Evolutionary conservation across 2,888 invertebrate species (phyloP).

Genomic region (Exocentrus adspersus): DNA sequence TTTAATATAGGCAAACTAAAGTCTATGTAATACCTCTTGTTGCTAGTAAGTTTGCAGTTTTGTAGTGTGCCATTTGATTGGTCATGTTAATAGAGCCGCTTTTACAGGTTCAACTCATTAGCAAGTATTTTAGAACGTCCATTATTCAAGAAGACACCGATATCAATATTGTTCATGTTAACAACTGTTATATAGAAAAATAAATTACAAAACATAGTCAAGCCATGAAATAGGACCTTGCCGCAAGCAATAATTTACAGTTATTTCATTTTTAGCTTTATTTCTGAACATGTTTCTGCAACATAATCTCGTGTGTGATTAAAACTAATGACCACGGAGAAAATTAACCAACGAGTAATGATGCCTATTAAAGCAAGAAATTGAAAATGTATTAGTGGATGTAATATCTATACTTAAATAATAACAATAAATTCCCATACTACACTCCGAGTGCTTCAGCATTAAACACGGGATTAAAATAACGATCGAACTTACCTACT

Average conservation of each 20-base stretch:
- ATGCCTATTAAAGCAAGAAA: slow-evolving; percentile 20
- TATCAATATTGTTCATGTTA: no score
- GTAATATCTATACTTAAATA: slow-evolving; percentile 22
- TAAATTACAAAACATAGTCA: no score
- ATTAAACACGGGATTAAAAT: slow-evolving; percentile 18
- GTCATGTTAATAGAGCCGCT: no score
- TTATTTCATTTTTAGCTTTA: background rate
- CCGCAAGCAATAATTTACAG: background rate
- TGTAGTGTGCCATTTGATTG: no score
- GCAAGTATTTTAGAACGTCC: no score
- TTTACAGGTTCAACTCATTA: no score
- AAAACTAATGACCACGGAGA: slow-evolving; percentile 15
- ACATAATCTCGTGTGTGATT: background rate
- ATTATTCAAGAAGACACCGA: no score
- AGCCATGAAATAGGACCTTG: background rate
- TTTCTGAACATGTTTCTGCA: slow-evolving; percentile 10
- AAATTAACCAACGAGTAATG: slow-evolving; percentile 16
- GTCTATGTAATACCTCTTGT: no score
- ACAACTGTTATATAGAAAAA: no score
- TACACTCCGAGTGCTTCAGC: background rate
- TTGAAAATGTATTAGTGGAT: slow-evolving; percentile 20
- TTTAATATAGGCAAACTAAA: no score
- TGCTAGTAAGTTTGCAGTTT: no score
- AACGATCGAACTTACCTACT: slow-evolving; percentile 3
- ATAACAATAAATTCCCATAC: slow-evolving; percentile 22